Base-by-base conservation (phyloP, 1,140 invertebrate genomes). In the Notospermus geniculatus region DNA sequence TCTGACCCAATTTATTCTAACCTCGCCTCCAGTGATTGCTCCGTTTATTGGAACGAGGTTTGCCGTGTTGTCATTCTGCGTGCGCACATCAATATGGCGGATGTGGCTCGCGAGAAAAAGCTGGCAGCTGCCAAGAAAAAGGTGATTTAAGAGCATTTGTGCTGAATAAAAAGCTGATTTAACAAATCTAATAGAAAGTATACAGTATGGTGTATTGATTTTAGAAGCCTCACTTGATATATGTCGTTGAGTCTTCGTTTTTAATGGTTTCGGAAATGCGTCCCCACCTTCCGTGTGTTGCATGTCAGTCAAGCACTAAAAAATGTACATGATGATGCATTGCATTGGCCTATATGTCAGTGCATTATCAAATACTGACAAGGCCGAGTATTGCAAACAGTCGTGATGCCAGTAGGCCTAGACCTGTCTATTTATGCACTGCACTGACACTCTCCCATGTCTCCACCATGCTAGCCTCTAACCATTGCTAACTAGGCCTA, bases 101-200 rank as follows among this genome's bases (percentile, higher is more conserved):
- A 82, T 64, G 63, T 74, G 53, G 76, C 74, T 63, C 86, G 85
- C 78, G 82, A 82, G 2, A 84, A 87, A 69, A 87, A 87, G 73
- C 68, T 88, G 64, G 80, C 85, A 59, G 85, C 86, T 62, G 86
- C 86, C 13, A 78, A 83, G 63, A 87, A 85, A 79, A 86, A 83
- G 83, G 86, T 87, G 84, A 64, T 39, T 19, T 45, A 41, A 63
- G 15, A n/a, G 22, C 56, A 57, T 54, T 77, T 13, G 17, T 63
- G 30, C 25, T 36, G 19, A 30, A 11, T 32, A 50, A 52, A 30
- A 41, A 19, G 9, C 46, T 25, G 58, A 11, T 19, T 13, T 39
- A 54, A 60, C 7, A 29, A 54, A 23, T 13, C 50, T 43, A 28
- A 25, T 30, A 43, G 17, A 32, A 9, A 39, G 17, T 17, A 13